phyloP scores from a whole-genome alignment of 2,888 invertebrate genomes.

The Calameuta pallipes region DNA sequence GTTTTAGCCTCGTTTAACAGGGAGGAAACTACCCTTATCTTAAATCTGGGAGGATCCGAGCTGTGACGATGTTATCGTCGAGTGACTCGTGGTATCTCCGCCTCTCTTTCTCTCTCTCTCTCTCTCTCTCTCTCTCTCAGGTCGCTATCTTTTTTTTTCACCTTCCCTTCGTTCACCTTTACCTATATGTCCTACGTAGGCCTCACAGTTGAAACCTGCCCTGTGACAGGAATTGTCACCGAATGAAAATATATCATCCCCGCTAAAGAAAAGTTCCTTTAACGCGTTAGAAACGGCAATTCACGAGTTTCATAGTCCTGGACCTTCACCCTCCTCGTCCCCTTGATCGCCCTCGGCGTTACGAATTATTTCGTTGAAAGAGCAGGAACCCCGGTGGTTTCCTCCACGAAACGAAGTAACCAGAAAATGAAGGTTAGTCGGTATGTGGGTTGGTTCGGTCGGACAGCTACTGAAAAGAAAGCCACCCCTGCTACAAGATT shows the following conservation, averaged over 20 bases:
- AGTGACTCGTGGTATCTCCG: slow-evolving; percentile 6
- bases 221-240: not conserved
- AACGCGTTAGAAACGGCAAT: not conserved
- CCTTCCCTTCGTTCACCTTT: slow-evolving; percentile 18
- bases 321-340: not conserved
- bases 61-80: slow-evolving; percentile 47
- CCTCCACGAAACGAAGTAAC: not conserved
- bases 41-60: slow-evolving; percentile 38
- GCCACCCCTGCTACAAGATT: no score
- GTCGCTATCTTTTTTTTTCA: slow-evolving; percentile 5
- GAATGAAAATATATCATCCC: not conserved
- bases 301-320: not conserved
- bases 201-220: no score
- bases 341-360: not conserved
- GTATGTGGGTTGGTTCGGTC: no score
- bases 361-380: not conserved
- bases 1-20: slow-evolving; percentile 30
- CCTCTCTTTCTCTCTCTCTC: not conserved
- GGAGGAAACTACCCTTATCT: slow-evolving; percentile 46
- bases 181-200: not conserved
- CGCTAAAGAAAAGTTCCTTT: not conserved
- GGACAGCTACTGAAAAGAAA: no score
- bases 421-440: no score
- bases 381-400: not conserved
- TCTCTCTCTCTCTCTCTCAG: not conserved